Evolutionary conservation across 2,113 vertebrate species (phyloP).

Genomic region (Saccopteryx leptura): DNA sequence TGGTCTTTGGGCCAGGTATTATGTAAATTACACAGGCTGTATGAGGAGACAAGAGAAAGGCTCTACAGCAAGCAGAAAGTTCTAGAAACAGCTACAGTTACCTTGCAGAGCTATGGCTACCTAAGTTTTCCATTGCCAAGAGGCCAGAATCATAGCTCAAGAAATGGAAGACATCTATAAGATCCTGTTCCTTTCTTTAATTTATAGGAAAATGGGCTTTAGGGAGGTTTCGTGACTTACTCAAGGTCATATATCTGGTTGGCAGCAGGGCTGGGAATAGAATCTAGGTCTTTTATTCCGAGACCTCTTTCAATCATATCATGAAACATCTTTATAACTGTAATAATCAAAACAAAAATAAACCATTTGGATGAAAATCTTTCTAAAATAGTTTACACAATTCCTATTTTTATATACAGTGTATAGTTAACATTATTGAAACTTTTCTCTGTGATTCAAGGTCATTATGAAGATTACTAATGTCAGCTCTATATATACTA

Average conservation of each 20-base stretch:
- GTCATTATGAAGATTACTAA: background rate
- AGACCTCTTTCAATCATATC: slow-evolving; percentile 2
- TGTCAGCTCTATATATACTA: background rate
- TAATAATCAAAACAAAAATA: slow-evolving; percentile 36
- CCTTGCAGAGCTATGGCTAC: background rate
- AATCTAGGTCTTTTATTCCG: slow-evolving; percentile 29
- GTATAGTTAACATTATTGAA: slow-evolving; percentile 11
- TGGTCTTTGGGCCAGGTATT: background rate
- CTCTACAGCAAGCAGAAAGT: background rate
- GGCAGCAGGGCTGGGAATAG: slow-evolving; percentile 2
- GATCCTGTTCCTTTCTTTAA: background rate
- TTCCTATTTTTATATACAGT: slow-evolving; percentile 47
- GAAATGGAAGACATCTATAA: background rate
- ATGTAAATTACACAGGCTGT: background rate
- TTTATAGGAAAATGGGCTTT: background rate
- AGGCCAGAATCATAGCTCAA: slow-evolving; percentile 21
- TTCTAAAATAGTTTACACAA: slow-evolving; percentile 27
- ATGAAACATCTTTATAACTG: slow-evolving; percentile 19
- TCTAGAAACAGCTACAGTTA: background rate
- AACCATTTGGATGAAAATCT: slow-evolving; percentile 25
- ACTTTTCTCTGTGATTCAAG: background rate
- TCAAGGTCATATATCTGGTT: background rate
- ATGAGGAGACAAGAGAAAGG: background rate
- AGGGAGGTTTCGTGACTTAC: background rate
- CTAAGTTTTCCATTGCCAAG: background rate